Base-by-base conservation (phyloP, 1,140 invertebrate species). In the Caenorhabditis elegans region DNA sequence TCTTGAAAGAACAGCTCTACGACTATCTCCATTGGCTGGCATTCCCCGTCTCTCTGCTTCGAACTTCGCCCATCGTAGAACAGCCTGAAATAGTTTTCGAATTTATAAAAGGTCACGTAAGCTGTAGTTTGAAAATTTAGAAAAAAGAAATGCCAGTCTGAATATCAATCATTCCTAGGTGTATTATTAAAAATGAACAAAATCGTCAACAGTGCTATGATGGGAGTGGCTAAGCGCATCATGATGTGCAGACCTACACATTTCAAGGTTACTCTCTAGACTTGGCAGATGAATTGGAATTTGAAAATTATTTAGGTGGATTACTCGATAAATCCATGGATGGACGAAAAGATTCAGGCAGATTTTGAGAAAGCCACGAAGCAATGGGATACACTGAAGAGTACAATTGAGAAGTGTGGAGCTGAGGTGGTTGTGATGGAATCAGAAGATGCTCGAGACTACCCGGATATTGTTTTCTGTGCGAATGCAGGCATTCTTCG, bases 41-140 rank as follows among this genome's bases (percentile, higher is more conserved):
- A 94, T 82, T 81, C 93, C 92, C 49, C 93, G 92, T 22, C 94
- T 90, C 11, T 90, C 87, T 88, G 94, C 95, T 90, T 95, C 94
- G 1, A 93, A 93, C 87, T 95, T 93, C 0, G 94, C 93, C 95
- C 95, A 96, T 84, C 93, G 82, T n/a, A 78, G 92, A 86, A 89
- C 78, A 31, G 83, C 77, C 87, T 86, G 70, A 65, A 88, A 82
- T 48, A 22, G 10, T 2, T 31, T 34, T n/a, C 31, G 3, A 26
- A 47, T 17, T 46, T 24, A 15, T n/a, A 48, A 19, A 19, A 10
- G 78, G 3, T 55, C 39, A 43, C 39, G 39, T 43, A n/a, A n/a
- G n/a, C n/a, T n/a, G n/a, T n/a, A n/a, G n/a, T n/a, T n/a, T n/a
- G n/a, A n/a, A n/a, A n/a, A n/a, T n/a, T n/a, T n/a, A n/a, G n/a